Conservation (phyloP, 2,888 invertebrate species). For the Cryptocheilus praepositus region DNA sequence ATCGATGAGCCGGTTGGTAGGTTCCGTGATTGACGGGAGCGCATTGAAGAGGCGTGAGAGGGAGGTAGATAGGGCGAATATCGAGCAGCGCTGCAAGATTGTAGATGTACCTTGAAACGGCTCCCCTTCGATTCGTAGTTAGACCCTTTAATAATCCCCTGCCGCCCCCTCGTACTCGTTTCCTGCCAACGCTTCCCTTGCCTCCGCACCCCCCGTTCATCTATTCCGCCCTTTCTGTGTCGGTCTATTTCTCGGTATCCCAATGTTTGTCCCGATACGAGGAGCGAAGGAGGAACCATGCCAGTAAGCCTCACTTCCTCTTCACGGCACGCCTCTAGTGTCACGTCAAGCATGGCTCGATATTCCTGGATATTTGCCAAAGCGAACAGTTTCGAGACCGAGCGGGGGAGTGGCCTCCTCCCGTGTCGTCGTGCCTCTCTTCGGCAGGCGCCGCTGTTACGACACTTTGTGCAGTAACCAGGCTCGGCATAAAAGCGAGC, state of each 20-base stretch:
- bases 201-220: conserved; percentile 1
- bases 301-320: conserved; percentile 1
- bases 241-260: conserved; percentile 5
- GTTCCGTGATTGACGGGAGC: neutral
- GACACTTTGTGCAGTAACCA: conserved; percentile 23
- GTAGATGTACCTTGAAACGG: conserved; percentile 17
- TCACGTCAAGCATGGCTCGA: conserved; percentile 13
- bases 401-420: conserved; percentile 4
- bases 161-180: conserved; percentile 14
- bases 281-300: neutral
- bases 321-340: conserved; percentile 1
- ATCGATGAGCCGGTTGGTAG: too few species aligned
- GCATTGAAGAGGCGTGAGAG: neutral
- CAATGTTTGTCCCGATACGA: conserved; percentile 2
- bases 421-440: conserved; percentile 6
- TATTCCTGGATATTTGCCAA: conserved; percentile 29
- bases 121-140: conserved; percentile 20
- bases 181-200: neutral
- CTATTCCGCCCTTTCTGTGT: conserved; percentile 5
- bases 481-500: conserved; percentile 9
- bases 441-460: conserved; percentile 19
- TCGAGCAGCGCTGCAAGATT: neutral
- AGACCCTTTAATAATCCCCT: conserved; percentile 29
- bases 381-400: conserved; percentile 25
- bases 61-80: neutral